Evolutionary conservation across 2,113 vertebrate species (phyloP).

Genomic region (Bothrops jararaca): DNA sequence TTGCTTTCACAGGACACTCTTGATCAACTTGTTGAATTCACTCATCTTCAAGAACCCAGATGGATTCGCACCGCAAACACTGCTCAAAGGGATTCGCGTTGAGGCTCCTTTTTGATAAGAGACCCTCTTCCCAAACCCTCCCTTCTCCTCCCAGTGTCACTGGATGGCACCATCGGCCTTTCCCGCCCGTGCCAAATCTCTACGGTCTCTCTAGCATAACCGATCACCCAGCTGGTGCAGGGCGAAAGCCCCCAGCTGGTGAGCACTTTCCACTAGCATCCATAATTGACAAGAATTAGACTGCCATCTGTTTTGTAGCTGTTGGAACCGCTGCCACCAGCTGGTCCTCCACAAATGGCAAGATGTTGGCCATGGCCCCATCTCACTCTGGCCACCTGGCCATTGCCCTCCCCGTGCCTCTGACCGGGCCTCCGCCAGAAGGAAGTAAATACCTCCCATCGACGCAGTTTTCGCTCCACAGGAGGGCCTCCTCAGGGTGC

Average conservation of each 20-base stretch:
- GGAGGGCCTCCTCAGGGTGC: too few relatives aligned
- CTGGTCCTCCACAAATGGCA: conserved; percentile 8
- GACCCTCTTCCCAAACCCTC: neutral
- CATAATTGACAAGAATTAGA: conserved; percentile 6
- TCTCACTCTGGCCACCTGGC: neutral
- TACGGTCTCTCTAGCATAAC: neutral
- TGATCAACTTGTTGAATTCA: too few relatives aligned
- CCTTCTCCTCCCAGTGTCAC: neutral
- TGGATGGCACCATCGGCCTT: neutral
- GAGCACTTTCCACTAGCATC: neutral
- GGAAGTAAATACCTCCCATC: too few relatives aligned
- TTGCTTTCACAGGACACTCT: too few relatives aligned
- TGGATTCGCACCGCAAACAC: too few relatives aligned
- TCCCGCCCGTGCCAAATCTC: neutral
- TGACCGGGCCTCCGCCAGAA: neutral
- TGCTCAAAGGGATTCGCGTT: neutral
- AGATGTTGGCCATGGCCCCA: neutral
- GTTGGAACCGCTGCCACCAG: neutral
- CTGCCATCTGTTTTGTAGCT: conserved; percentile 11
- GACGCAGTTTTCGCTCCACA: too few relatives aligned
- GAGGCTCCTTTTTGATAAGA: neutral
- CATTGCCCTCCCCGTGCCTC: neutral
- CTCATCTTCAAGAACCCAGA: too few relatives aligned
- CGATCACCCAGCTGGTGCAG: conserved; percentile 3
- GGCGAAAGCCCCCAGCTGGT: neutral